Evolutionary conservation across 2,888 invertebrate genomes (phyloP).

Genomic region (Cordilura impudica): DNA sequence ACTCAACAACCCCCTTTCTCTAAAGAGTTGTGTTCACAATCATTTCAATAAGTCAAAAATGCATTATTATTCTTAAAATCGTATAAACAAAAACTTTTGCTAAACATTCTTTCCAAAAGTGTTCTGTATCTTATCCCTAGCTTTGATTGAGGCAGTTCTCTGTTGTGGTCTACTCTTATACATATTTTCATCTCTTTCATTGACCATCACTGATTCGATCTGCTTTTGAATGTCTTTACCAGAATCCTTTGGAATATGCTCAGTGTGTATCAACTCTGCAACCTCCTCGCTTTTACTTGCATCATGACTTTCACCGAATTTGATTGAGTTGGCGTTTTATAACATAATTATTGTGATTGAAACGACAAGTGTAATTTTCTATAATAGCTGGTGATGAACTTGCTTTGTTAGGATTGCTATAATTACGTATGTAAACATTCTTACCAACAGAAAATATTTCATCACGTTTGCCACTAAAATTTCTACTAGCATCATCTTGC

Average conservation of each 20-base stretch:
- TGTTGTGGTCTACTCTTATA: not conserved
- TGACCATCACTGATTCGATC: not conserved
- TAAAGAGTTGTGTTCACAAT: not conserved
- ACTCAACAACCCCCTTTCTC: not conserved
- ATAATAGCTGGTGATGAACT: too few relatives aligned
- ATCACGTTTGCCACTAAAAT: slow-evolving; percentile 2
- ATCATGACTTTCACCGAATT: too few relatives aligned
- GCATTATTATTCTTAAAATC: not conserved
- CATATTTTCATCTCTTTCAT: not conserved
- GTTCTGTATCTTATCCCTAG: not conserved
- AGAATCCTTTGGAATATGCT: not conserved
- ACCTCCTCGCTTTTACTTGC: not conserved
- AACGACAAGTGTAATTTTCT: too few relatives aligned
- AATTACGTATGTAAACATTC: slow-evolving; percentile 16
- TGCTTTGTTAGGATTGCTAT: slow-evolving; percentile 23
- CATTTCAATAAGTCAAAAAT: not conserved
- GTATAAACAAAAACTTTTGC: not conserved
- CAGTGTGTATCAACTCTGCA: not conserved
- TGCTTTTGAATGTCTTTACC: too few relatives aligned
- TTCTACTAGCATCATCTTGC: not conserved
- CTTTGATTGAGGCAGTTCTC: not conserved
- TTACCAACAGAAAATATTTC: not conserved
- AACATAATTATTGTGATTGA: too few relatives aligned
- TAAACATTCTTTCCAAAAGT: not conserved
- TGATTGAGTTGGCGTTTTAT: not conserved